Evolutionary conservation across 2,113 vertebrate genomes (phyloP).

Genomic region (Lagenorhynchus albirostris): DNA sequence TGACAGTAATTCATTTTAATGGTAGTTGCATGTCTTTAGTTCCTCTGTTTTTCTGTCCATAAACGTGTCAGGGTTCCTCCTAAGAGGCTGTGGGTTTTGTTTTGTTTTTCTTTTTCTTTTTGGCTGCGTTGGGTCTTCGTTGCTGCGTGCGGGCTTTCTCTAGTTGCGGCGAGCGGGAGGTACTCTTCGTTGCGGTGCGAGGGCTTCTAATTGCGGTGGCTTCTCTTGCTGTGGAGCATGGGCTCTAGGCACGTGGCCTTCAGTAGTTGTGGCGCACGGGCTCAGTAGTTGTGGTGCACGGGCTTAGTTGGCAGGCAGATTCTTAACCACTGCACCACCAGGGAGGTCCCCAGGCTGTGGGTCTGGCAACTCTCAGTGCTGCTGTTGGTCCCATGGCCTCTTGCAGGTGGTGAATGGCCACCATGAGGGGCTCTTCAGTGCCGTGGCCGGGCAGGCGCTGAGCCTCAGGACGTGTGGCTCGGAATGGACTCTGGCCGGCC

Average conservation of each 20-base stretch:
- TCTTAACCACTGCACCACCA: too few relatives aligned
- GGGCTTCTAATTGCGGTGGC: too few relatives aligned
- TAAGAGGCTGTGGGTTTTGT: neutral
- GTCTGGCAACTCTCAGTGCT: neutral
- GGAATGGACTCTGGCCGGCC: neutral
- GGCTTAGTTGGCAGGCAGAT: too few relatives aligned
- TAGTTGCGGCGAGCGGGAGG: too few relatives aligned
- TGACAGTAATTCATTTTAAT: neutral
- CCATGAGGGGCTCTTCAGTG: fast-evolving
- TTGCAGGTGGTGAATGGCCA: fast-evolving
- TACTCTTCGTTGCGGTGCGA: too few relatives aligned
- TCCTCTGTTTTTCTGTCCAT: neutral
- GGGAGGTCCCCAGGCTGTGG: neutral
- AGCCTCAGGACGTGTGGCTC: neutral
- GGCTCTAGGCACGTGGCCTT: too few relatives aligned
- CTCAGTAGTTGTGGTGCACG: too few relatives aligned
- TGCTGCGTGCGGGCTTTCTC: too few relatives aligned
- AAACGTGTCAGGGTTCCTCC: neutral
- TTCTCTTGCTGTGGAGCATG: too few relatives aligned
- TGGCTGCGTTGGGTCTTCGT: too few relatives aligned
- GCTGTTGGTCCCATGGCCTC: neutral
- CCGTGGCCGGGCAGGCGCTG: neutral
- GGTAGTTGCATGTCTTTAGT: neutral
- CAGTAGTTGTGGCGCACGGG: too few relatives aligned
- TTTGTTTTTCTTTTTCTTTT: too few relatives aligned